Base-by-base conservation (phyloP, 2,888 invertebrate species). In the Hybos culiciformis region DNA sequence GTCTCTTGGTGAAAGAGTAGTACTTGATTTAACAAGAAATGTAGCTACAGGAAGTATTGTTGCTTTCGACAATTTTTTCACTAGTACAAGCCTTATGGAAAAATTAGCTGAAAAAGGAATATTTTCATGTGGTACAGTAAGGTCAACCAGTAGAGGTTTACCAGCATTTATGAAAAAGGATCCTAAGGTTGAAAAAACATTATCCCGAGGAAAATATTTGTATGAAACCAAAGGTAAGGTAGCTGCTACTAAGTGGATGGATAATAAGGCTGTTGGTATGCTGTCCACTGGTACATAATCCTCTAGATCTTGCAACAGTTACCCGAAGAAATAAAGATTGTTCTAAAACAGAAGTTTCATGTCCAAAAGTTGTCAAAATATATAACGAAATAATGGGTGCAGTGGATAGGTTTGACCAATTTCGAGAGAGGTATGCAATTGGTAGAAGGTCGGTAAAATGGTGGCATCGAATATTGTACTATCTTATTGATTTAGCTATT, bases 381-480 rank as follows among this genome's bases (percentile, higher is more conserved):
- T 46, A 48, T 24, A 48, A 50, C 36, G 18, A 26, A 18, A 31
- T 31, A 20, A 48, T 50, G 48, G 50, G 50, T 9, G 48, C 41
- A 14, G 46, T 48, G 17, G 44, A 47, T 44, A 39, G 21, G 19
- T 33, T 21, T 41, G 44, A 49, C 18, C 47, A 45, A n/a, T 23
- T 43, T 9, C 32, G 42, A 15, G 37, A 34, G 9, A 37, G 32
- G 8, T 50, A 48, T 42, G 26, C 40, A 21, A 46, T 46, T 15
- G 44, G 44, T 26, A 37, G 46, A 23, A 44, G 26, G 20, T 47
- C 46, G 12, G 9, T 23, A 18, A 50, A 50, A 24, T 50, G 46
- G 50, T 41, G 42, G 26, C 41, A 45, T 14, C 36, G 42, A 2
- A 26, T 45, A 8, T 45, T 57, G 3, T 59, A 58, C 14, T 43